Conservation (phyloP, 2,888 invertebrate genomes). For the Autographa pulchrina region DNA sequence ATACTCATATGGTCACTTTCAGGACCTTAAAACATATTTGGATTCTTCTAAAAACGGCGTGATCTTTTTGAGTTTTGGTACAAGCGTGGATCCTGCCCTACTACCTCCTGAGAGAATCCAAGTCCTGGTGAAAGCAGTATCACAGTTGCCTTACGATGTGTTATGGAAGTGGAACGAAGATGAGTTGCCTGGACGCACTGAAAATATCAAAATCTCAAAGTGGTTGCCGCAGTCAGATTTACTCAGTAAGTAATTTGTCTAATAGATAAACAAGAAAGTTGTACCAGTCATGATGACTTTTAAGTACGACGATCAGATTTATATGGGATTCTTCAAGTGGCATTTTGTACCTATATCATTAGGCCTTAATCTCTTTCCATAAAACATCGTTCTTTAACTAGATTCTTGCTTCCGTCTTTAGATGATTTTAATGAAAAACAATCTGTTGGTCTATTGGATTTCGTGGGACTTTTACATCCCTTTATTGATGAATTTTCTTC, state of each 20-base stretch:
- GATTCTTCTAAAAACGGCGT: conserved; percentile 78
- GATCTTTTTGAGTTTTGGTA: conserved; percentile 82
- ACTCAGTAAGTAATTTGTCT: conserved; percentile 64
- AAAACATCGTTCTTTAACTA: too few species aligned
- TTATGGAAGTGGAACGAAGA: conserved; percentile 76
- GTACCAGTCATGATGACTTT: too few species aligned
- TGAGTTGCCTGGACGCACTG: conserved; percentile 55
- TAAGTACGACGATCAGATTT: too few species aligned
- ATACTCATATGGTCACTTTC: conserved; percentile 42
- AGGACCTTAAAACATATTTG: conserved; percentile 75
- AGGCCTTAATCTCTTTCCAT: too few species aligned
- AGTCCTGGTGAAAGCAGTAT: conserved; percentile 70
- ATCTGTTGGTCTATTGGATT: too few species aligned
- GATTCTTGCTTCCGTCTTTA: too few species aligned
- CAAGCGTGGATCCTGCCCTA: conserved; percentile 71
- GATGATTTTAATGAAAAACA: too few species aligned
- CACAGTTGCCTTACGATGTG: conserved; percentile 72
- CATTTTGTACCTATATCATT: too few species aligned
- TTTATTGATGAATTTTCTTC: not conserved
- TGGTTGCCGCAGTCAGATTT: conserved; percentile 81
- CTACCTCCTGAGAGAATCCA: conserved; percentile 69
- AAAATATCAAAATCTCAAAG: conserved; percentile 67
- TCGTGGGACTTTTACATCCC: too few species aligned
- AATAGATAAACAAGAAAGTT: too few species aligned
- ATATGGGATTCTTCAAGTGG: too few species aligned